Percentiles rank a stretch among this genome's conserved stretches.
These are phyloP conservation scores for Hoplias malabaricus DNA, from an alignment of 2,113 vertebrate species.

Conservation along the genomic window DNA sequence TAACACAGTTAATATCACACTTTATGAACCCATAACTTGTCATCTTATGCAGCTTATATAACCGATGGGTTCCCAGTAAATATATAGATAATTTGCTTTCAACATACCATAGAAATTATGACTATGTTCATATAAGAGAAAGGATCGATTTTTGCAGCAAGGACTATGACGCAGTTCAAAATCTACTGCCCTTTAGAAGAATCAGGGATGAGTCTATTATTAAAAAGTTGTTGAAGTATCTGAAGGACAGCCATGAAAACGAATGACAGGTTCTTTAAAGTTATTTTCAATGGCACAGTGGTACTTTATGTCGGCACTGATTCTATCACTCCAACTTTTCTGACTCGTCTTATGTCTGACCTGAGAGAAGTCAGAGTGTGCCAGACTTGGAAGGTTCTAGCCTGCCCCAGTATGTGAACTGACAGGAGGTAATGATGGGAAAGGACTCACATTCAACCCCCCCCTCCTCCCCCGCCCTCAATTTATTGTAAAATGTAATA, in stretches of 20 bases:
- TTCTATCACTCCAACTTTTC: not conserved
- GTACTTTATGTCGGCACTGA: not conserved
- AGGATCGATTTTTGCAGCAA: not conserved
- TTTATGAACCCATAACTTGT: not conserved
- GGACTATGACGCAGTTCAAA: not conserved
- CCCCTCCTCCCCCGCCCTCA: too few species aligned
- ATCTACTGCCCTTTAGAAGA: not conserved
- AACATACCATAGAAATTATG: not conserved
- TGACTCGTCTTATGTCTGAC: slow-evolving; percentile 9
- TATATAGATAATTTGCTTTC: not conserved
- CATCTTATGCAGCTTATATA: too few species aligned
- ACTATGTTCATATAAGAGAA: not conserved
- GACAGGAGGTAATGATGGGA: not conserved
- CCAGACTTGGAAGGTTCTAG: not conserved
- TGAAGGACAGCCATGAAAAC: not conserved
- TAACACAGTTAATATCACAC: too few species aligned
- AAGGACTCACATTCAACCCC: too few species aligned
- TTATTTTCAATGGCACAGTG: not conserved
- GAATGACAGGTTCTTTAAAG: not conserved
- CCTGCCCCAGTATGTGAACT: not conserved
- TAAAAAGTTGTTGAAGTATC: not conserved
- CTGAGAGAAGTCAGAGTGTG: not conserved
- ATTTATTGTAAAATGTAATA: not conserved
- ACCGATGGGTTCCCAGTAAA: too few species aligned
- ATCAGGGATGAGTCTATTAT: not conserved